These are phyloP conservation scores for Anthopleura xanthogrammica DNA, from an alignment of 92 coral and sea anemone species.

Conservation along the genomic window DNA sequence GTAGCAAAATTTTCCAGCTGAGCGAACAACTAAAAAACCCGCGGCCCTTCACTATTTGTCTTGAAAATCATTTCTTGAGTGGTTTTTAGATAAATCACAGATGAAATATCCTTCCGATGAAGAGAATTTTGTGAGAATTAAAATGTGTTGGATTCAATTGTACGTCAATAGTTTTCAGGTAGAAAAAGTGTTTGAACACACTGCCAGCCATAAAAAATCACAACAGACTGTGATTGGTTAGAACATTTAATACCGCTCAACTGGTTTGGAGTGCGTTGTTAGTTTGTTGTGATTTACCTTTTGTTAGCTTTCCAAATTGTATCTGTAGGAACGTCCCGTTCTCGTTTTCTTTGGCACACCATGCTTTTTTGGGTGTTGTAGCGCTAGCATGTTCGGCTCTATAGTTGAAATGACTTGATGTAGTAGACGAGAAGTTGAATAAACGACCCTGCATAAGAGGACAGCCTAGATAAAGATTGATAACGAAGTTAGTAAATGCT, in stretches of 20 bases:
- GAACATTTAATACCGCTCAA: no score
- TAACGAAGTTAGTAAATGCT: no score
- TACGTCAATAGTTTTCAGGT: no score
- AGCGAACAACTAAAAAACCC: no score
- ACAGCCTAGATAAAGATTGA: conserved; percentile 22
- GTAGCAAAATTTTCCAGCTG: no score
- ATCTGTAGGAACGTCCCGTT: conserved; percentile 22
- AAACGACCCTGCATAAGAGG: neutral
- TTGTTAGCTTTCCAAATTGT: conserved; percentile 27
- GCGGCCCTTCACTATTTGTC: no score
- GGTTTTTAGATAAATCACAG: no score
- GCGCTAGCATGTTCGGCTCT: conserved; percentile 10
- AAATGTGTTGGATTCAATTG: neutral
- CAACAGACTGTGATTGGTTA: no score
- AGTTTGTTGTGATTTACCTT: neutral
- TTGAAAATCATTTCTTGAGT: no score
- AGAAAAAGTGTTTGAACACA: no score
- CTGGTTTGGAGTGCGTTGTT: neutral
- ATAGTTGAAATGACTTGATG: conserved; percentile 12
- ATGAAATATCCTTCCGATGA: no score
- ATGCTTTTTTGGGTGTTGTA: neutral
- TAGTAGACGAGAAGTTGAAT: conserved; percentile 20
- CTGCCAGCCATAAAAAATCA: no score
- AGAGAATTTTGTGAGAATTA: neutral
- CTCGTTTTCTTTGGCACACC: conserved; percentile 26